Evolutionary conservation across 2,113 vertebrate species (phyloP).

Genomic region (Laterallus jamaicensis): DNA sequence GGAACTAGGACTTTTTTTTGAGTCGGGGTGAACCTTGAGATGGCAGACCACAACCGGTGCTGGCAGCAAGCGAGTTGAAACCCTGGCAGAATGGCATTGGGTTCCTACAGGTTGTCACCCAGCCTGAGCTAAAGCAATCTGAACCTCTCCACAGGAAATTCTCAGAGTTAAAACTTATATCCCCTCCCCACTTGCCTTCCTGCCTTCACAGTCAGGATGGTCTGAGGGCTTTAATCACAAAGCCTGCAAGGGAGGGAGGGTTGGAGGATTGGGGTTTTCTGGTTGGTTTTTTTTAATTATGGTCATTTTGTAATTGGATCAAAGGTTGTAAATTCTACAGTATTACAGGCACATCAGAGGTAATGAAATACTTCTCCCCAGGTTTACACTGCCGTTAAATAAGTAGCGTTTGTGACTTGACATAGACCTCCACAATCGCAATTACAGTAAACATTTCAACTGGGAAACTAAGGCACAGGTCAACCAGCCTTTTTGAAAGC

Average conservation of each 20-base stretch:
- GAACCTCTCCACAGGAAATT: not conserved
- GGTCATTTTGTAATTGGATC: not conserved
- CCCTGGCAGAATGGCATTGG: not conserved
- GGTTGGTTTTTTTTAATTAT: not conserved
- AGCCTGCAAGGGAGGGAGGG: not conserved
- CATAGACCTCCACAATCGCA: not conserved
- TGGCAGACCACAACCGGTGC: fast-evolving
- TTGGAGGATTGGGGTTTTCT: not conserved
- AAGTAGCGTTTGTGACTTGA: not conserved
- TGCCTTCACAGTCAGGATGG: not conserved
- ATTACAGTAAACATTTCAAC: not conserved
- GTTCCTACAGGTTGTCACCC: not conserved
- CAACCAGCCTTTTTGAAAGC: not conserved
- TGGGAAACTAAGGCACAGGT: not conserved
- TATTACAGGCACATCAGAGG: not conserved
- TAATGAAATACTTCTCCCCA: not conserved
- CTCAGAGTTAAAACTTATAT: not conserved
- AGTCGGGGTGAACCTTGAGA: not conserved
- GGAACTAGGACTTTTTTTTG: not conserved
- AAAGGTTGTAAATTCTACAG: not conserved
- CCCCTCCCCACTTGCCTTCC: not conserved
- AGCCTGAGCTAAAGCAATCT: not conserved
- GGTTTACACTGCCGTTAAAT: not conserved
- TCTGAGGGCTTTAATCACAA: constrained; percentile 14
- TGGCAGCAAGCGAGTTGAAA: not conserved